Base-by-base conservation (phyloP, 2,113 vertebrate genomes). In the Agelaius phoeniceus region DNA sequence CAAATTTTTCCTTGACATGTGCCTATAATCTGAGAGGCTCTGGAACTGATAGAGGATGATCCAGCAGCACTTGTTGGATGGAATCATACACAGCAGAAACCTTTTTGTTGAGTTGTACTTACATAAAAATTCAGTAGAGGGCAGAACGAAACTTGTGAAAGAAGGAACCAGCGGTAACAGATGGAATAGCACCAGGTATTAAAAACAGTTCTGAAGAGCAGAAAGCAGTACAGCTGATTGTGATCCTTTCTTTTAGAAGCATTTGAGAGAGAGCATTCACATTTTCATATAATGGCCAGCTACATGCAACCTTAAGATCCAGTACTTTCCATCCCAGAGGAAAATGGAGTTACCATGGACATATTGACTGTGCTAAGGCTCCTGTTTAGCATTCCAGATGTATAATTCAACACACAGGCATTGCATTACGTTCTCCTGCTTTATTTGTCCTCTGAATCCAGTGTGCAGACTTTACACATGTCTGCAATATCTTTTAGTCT, bases 71-170 rank as follows among this genome's bases (percentile, higher is more conserved):
- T 72, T 73, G 11, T 30, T 69, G 20, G 52, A 49, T 7, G 1
- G 41, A 76, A 30, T 49, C 1, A 1, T 1, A 61, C 49, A 71
- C 39, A 46, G 41, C 5, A 33, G n/a, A n/a, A 33, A 43, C 7
- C 6, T 83, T 62, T 8, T 51, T 51, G 14, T 27, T 30, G 52
- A 82, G 27, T 57, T 96, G 95, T 90, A 91, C 52, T 97, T 94
- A 23, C 0, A 0, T 28, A 39, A 84, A 85, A 81, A 76, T 67
- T 75, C 97, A 86, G 92, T 95, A 97, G 97, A 92, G 96, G 96
- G 96, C 97, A 95, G 93, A 92, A 58, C 13, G 30, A 85, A 92
- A 95, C 95, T 84, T 94, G 52, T 44, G 67, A 91, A 87, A 2
- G 41, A 81, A 61, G 68, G 58, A 81, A 52, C 11, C 21, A 9